Evolutionary conservation across 2,888 invertebrate species (phyloP).

Genomic region (Ypsolopha sequella): DNA sequence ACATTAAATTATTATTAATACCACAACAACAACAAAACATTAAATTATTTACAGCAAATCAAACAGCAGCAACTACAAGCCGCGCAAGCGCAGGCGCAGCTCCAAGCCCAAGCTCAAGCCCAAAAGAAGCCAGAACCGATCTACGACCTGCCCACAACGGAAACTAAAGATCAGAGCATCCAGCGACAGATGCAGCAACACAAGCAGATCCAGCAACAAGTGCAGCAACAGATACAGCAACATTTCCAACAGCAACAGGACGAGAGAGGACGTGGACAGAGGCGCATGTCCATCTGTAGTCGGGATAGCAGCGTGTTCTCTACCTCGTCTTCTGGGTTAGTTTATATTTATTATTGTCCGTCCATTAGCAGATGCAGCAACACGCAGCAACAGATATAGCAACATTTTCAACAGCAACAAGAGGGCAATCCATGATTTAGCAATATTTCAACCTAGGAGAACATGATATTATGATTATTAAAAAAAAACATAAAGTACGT

Average conservation of each 20-base stretch:
- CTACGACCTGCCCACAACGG: slow-evolving; percentile 39
- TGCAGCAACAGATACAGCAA: slow-evolving; percentile 19
- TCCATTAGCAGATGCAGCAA: slow-evolving; percentile 18
- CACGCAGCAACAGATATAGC: slow-evolving; percentile 22
- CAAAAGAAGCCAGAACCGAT: slow-evolving; percentile 54
- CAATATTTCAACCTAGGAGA: too few relatives aligned
- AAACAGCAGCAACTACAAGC: slow-evolving; percentile 26
- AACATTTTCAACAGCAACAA: slow-evolving; percentile 17
- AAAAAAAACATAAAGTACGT: too few relatives aligned
- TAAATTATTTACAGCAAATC: slow-evolving; percentile 6
- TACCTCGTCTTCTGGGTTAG: slow-evolving; percentile 3
- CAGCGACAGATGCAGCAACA: slow-evolving; percentile 13
- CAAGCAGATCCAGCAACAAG: slow-evolving; percentile 15
- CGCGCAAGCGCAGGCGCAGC: slow-evolving; percentile 13
- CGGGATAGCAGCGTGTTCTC: slow-evolving; percentile 17
- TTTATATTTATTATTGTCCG: too few relatives aligned
- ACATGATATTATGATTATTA: too few relatives aligned
- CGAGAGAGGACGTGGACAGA: slow-evolving; percentile 9
- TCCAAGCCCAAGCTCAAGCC: slow-evolving; percentile 12
- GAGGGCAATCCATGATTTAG: too few relatives aligned
- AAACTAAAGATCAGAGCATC: slow-evolving; percentile 13
- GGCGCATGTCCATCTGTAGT: slow-evolving; percentile 13
- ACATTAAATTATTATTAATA: neutral
- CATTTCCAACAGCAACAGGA: slow-evolving; percentile 20
- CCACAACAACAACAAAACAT: neutral